phyloP scores from a whole-genome alignment of 2,888 invertebrate species.

The Drosophila pseudotakahashii region DNA sequence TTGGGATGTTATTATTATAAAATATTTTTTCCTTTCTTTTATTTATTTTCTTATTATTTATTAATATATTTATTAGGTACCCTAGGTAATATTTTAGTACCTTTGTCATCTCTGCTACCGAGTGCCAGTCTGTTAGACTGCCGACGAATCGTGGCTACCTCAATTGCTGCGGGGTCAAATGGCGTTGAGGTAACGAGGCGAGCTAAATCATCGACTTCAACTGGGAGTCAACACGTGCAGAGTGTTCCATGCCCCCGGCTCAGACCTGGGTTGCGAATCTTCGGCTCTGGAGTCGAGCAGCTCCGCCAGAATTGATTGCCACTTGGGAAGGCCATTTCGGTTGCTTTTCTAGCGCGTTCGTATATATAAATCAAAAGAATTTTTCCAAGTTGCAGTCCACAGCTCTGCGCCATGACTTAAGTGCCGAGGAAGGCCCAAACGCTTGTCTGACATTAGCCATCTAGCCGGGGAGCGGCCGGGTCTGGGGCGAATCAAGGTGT shows the following conservation, averaged over 20 bases:
- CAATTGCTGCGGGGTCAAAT: conserved; percentile 71
- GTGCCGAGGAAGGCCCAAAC: conserved; percentile 41
- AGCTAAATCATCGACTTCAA: conserved; percentile 65
- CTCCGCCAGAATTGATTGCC: conserved; percentile 69
- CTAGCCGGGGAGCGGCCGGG: conserved; percentile 48
- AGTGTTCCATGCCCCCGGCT: conserved; percentile 38
- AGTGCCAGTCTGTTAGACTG: conserved; percentile 24
- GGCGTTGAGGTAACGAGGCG: conserved; percentile 73
- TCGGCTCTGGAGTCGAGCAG: conserved; percentile 22
- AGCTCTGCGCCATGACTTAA: conserved; percentile 32
- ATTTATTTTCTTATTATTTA: not conserved
- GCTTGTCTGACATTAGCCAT: conserved; percentile 57
- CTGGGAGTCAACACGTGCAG: conserved; percentile 51
- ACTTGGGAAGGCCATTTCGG: conserved; percentile 71
- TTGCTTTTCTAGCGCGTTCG: conserved; percentile 34
- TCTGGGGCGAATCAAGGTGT: conserved; percentile 56
- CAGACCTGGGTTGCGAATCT: conserved; percentile 20
- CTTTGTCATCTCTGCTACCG: conserved; percentile 22
- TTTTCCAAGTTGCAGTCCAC: conserved; percentile 54
- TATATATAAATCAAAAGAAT: conserved; percentile 66
- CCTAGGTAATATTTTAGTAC: conserved; percentile 1
- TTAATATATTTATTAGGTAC: not conserved
- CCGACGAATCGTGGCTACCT: conserved; percentile 71
- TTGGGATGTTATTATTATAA: too few species aligned
- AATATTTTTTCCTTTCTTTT: too few species aligned